These are phyloP conservation scores for Ophion ventricosus DNA, from an alignment of 2,888 invertebrate genomes.

Conservation along the genomic window DNA sequence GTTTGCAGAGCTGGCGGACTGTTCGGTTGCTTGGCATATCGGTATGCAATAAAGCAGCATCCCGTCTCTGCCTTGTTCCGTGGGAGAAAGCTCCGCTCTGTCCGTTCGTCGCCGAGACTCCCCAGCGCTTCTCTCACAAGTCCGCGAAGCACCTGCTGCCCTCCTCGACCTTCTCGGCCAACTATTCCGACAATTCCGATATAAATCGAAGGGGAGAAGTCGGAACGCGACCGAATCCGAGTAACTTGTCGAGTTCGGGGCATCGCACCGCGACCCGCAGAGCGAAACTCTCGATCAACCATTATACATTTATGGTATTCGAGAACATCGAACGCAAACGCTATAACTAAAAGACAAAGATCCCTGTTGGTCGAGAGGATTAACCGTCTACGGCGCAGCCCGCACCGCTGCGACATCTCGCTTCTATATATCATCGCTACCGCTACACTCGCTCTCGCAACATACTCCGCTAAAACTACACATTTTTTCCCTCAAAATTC, in stretches of 20 bases:
- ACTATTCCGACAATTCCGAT: slow-evolving; percentile 70
- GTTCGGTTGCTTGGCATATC: slow-evolving; percentile 67
- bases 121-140: slow-evolving; percentile 6
- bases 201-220: slow-evolving; percentile 67
- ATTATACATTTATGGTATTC: slow-evolving; percentile 51
- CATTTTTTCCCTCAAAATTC: no score
- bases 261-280: neutral
- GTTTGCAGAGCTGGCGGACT: slow-evolving; percentile 26
- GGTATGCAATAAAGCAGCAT: slow-evolving; percentile 69
- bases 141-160: slow-evolving; percentile 3
- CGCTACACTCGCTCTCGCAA: no score
- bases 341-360: slow-evolving; percentile 47
- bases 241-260: slow-evolving; percentile 43
- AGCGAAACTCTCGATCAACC: slow-evolving; percentile 48
- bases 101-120: slow-evolving; percentile 24
- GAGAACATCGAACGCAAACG: slow-evolving; percentile 26
- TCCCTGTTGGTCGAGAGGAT: slow-evolving; percentile 7
- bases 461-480: no score
- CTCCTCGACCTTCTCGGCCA: slow-evolving; percentile 11
- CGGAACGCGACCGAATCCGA: slow-evolving; percentile 47
- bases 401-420: no score
- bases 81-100: slow-evolving; percentile 1
- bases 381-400: no score
- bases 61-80: neutral
- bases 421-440: no score